These are phyloP conservation scores for Procambarus virginalis DNA, from an alignment of 1,140 invertebrate species.

Conservation along the genomic window DNA sequence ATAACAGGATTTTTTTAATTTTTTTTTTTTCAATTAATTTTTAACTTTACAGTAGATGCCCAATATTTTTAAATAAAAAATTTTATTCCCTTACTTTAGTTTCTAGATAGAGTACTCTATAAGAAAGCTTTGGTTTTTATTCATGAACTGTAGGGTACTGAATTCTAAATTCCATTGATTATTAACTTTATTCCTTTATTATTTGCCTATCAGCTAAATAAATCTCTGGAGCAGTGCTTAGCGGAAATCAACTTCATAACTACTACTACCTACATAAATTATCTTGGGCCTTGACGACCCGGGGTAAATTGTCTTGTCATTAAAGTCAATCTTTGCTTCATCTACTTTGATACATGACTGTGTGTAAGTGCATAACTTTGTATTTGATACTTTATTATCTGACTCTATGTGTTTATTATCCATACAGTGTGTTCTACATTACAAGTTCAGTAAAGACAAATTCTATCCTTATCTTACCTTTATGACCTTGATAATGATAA, in stretches of 20 bases:
- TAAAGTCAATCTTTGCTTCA: conserved; percentile 95
- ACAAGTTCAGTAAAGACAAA: too few relatives aligned
- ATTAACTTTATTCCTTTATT: conserved; percentile 37
- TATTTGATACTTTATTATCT: neutral
- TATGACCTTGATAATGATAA: too few relatives aligned
- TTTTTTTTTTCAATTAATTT: too few relatives aligned
- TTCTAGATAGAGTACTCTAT: too few relatives aligned
- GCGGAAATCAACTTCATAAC: conserved; percentile 92
- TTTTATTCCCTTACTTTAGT: too few relatives aligned
- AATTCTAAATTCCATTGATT: neutral
- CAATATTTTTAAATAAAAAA: too few relatives aligned
- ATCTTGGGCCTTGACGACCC: conserved; percentile 92
- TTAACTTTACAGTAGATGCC: too few relatives aligned
- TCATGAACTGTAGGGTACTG: too few relatives aligned
- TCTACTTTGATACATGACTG: conserved; percentile 94
- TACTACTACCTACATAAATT: conserved; percentile 88
- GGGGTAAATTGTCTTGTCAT: conserved; percentile 94
- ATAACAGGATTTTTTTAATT: too few relatives aligned
- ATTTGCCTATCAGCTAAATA: conserved; percentile 80
- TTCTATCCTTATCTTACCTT: too few relatives aligned
- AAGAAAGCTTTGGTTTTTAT: too few relatives aligned
- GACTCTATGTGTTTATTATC: neutral
- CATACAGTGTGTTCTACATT: neutral
- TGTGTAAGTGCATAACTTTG: conserved; percentile 78
- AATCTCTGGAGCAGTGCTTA: conserved; percentile 90